phyloP scores from a whole-genome alignment of 1,140 invertebrate genomes.

The Cyclina sinensis region DNA sequence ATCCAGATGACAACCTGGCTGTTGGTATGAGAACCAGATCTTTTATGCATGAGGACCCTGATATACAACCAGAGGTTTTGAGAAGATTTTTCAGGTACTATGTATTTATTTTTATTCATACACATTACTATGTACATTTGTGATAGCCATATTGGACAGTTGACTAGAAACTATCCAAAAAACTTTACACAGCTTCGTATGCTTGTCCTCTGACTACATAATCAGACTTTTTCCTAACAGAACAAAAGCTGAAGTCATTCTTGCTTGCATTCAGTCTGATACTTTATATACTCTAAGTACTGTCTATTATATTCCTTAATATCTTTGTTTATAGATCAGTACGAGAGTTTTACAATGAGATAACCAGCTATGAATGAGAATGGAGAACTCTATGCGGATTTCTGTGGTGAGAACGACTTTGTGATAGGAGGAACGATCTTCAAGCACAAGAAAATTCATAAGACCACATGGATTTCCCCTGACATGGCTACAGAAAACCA shows the following conservation, averaged over 20 bases:
- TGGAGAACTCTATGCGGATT: slow-evolving; percentile 63
- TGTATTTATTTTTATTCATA: neutral
- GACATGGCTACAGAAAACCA: slow-evolving; percentile 57
- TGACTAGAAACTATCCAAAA: too few relatives aligned
- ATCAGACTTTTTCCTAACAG: too few relatives aligned
- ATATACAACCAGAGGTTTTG: neutral
- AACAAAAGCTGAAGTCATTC: too few relatives aligned
- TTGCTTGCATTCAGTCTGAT: too few relatives aligned
- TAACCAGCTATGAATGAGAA: slow-evolving; percentile 72
- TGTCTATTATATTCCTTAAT: too few relatives aligned
- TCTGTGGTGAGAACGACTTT: slow-evolving; percentile 69
- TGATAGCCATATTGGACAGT: too few relatives aligned
- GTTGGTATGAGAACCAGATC: slow-evolving; percentile 36
- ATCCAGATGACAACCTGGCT: slow-evolving; percentile 18
- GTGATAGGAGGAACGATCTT: slow-evolving; percentile 65
- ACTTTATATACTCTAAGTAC: too few relatives aligned
- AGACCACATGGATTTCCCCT: slow-evolving; percentile 35
- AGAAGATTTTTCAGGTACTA: slow-evolving; percentile 43
- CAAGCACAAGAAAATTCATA: neutral
- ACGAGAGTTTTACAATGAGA: neutral
- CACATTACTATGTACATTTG: neutral
- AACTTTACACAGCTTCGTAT: too few relatives aligned
- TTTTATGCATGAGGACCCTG: neutral
- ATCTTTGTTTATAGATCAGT: neutral
- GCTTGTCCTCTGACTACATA: too few relatives aligned